Evolutionary conservation across 2,888 invertebrate genomes (phyloP), one percentile per base, ranked within the genome.

Genomic region (Melolontha melolontha): DNA sequence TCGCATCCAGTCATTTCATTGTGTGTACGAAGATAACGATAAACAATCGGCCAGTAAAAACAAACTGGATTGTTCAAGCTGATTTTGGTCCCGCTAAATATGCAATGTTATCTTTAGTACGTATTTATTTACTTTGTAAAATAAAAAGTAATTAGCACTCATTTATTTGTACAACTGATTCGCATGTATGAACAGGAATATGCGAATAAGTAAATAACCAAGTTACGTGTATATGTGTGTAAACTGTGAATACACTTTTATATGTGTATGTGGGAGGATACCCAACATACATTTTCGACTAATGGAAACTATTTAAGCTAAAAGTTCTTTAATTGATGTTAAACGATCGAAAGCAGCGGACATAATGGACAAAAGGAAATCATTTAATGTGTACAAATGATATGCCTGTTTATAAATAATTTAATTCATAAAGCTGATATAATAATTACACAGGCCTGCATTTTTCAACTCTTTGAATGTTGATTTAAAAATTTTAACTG

Each of bases 61-160:
- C 10, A 54, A 54, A 54, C 52, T 39, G 52, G 52, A 54, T 39
- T 10, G 14, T 54, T 39, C 52, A 8, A 27, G 52, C 39, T 54
- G 16, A 34, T 14, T 54, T 54, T 12, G 39, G 14, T 34, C 29
- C 51, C 51, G 51, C 29, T 51, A 51, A 12, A 51, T 12, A 51
- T 29, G 51, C 11, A 10, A 39, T 57, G 57, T 57, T 57, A 57
- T 57, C 57, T 22, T 55, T 42, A 27, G 44, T 42, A 57, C 57
- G 29, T 44, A 57, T 57, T 57, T 57, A 57, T 57, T 42, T 57
- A 57, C 57, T 42, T 57, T 57, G 27, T 12, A 12, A 57, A 57
- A 57, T 42, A 42, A 27, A 42, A 22, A 57, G 44, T 57, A 57
- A 57, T 57, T 57, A 57, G 42, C 57, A n/a, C 16, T 17, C 39